Evolutionary conservation across 2,888 invertebrate species (phyloP).

Genomic region (Serripes groenlandicus): DNA sequence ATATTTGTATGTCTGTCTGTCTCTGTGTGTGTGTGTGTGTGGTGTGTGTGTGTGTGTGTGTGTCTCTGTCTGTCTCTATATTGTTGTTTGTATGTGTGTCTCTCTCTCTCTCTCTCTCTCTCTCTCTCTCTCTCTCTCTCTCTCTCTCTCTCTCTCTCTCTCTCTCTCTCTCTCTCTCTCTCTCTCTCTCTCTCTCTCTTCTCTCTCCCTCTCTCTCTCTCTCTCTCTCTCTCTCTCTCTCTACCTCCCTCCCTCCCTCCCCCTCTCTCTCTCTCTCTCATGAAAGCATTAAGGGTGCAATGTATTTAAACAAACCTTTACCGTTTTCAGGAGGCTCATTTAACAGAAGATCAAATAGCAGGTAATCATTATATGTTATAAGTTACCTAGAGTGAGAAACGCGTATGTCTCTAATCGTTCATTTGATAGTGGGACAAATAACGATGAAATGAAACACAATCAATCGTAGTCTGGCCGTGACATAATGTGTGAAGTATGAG

Average conservation of each 20-base stretch:
- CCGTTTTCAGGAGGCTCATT: constrained; percentile 47
- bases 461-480: too few species aligned
- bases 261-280: background rate
- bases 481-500: too few species aligned
- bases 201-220: background rate
- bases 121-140: constrained; percentile 27
- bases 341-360: constrained; percentile 66
- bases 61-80: too few species aligned
- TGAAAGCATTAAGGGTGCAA: background rate
- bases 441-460: too few species aligned
- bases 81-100: background rate
- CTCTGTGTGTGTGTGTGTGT: too few species aligned
- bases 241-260: background rate
- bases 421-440: too few species aligned
- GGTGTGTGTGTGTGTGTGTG: too few species aligned
- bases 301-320: too few species aligned
- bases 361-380: constrained; percentile 51
- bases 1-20: too few species aligned
- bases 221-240: background rate
- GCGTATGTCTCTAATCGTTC: too few species aligned
- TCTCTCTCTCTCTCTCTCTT: constrained; percentile 29
- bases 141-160: constrained; percentile 27
- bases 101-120: constrained; percentile 8
- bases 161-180: constrained; percentile 24
- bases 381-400: too few species aligned